These are phyloP conservation scores for Oxytorus armatus DNA, from an alignment of 2,888 invertebrate genomes.

Conservation along the genomic window DNA sequence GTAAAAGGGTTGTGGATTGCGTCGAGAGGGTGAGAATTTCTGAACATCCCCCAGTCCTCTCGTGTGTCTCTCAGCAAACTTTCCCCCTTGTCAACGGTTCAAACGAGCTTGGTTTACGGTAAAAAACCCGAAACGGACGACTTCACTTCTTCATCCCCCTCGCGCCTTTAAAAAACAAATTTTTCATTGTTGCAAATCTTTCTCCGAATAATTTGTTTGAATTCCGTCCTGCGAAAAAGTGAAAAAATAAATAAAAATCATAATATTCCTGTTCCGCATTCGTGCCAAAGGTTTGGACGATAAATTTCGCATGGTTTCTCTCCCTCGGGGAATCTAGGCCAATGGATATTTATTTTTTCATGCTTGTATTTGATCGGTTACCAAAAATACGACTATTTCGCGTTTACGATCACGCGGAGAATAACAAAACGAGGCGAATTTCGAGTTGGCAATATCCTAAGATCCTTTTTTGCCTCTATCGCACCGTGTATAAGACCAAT, in stretches of 20 bases:
- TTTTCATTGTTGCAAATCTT: no score
- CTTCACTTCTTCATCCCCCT: constrained; percentile 1
- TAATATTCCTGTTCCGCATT: neutral
- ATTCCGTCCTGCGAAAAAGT: no score
- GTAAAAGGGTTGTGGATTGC: constrained; percentile 34
- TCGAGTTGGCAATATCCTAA: constrained; percentile 1
- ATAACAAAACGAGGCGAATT: constrained; percentile 11
- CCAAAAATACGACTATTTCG: neutral
- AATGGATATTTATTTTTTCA: constrained; percentile 38
- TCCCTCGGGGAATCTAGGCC: constrained; percentile 42
- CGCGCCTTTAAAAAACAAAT: no score
- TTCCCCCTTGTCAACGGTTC: neutral
- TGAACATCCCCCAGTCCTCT: constrained; percentile 12
- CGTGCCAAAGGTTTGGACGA: constrained; percentile 41
- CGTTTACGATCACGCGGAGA: neutral
- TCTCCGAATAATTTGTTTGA: no score
- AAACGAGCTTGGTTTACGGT: neutral
- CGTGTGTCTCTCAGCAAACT: constrained; percentile 20
- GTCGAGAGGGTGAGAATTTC: constrained; percentile 27
- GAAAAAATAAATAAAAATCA: no score
- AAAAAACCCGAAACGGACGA: neutral
- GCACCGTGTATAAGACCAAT: no score
- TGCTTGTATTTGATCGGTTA: constrained; percentile 34
- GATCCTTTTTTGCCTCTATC: no score
- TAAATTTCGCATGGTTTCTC: constrained; percentile 35